Conservation (phyloP, 2,888 invertebrate genomes). For the Ethmia dodecea region DNA sequence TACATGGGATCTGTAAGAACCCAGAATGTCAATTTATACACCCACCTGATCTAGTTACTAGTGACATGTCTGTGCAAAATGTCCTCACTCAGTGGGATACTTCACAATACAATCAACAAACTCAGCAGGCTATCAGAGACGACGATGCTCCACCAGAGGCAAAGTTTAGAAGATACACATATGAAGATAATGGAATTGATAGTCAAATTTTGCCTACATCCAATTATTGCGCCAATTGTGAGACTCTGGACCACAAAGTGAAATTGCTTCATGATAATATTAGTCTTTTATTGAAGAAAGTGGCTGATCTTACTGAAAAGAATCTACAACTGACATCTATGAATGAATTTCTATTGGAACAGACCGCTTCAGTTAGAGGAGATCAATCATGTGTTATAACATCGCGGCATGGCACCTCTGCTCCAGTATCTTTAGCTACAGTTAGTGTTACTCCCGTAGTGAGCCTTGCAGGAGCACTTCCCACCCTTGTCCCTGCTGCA, state of each 20-base stretch:
- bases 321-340: constrained; percentile 65
- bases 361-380: constrained; percentile 56
- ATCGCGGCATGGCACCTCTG: constrained; percentile 65
- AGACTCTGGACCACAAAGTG: constrained; percentile 57
- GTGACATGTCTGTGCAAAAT: constrained; percentile 32
- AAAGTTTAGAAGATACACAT: constrained; percentile 54
- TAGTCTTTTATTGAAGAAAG: constrained; percentile 64
- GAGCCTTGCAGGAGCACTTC: constrained; percentile 61
- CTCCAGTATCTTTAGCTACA: constrained; percentile 66
- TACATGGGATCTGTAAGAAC: constrained; percentile 76
- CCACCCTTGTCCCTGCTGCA: constrained; percentile 58
- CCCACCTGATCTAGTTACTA: constrained; percentile 39
- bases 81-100: too few species aligned
- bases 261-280: constrained; percentile 68
- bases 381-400: constrained; percentile 70
- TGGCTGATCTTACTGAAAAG: constrained; percentile 64
- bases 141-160: constrained; percentile 65
- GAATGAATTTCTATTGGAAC: constrained; percentile 69
- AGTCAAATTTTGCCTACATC: constrained; percentile 39
- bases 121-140: constrained; percentile 48
- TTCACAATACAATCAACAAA: constrained; percentile 39
- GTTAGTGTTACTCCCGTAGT: constrained; percentile 71
- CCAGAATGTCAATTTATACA: constrained; percentile 58
- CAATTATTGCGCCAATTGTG: constrained; percentile 55
- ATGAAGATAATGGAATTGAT: constrained; percentile 49